A percentile compares a stretch with the other conserved stretches of the same genome.
Evolutionary conservation across 2,797 vertebrate species (phyloP).

Genomic region (Cossypha polioptera): DNA sequence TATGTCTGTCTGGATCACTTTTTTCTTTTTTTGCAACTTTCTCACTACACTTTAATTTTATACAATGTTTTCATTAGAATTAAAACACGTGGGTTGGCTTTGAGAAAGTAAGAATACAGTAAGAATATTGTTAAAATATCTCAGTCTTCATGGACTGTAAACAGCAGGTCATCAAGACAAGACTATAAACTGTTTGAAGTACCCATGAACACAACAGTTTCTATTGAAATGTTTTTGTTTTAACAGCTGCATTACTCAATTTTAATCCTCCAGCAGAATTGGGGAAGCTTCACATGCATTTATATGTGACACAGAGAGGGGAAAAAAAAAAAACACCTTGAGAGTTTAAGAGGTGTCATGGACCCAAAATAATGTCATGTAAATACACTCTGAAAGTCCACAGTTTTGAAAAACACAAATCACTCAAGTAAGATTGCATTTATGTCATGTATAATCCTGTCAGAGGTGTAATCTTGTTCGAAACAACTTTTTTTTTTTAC

Average conservation of each 20-base stretch:
- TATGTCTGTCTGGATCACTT: background rate
- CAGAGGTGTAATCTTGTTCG: background rate
- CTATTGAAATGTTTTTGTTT: background rate
- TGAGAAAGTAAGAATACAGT: background rate
- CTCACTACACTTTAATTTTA: background rate
- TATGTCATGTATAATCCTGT: conserved; percentile 17
- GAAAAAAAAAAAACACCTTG: accelerated
- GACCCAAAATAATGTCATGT: background rate
- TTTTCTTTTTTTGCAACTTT: background rate
- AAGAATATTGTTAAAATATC: background rate
- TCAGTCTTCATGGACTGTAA: background rate
- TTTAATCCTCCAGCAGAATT: background rate
- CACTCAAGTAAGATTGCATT: background rate
- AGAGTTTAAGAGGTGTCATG: background rate
- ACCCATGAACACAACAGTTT: background rate
- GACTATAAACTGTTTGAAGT: background rate
- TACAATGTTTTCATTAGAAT: background rate
- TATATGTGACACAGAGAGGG: background rate
- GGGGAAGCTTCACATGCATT: background rate
- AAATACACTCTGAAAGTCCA: background rate
- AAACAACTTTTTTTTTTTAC: background rate
- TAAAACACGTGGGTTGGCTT: background rate
- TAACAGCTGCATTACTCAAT: background rate
- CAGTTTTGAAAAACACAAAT: background rate
- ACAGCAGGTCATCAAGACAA: background rate